These are phyloP conservation scores for Neolamprologus multifasciatus DNA, from an alignment of 2,797 vertebrate genomes.

Conservation along the genomic window DNA sequence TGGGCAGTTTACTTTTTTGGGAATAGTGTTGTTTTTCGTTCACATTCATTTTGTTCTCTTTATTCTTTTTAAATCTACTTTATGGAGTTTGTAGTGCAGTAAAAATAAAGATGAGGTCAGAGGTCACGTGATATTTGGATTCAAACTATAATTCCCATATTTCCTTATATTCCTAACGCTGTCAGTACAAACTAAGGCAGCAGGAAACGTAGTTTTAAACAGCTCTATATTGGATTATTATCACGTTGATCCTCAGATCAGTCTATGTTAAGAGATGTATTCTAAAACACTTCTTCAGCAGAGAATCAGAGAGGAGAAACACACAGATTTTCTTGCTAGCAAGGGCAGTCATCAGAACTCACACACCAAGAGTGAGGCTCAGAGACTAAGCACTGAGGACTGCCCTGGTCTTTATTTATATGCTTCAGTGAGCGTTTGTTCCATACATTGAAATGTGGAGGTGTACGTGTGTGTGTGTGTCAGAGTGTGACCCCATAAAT, in stretches of 20 bases:
- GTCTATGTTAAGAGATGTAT: background rate
- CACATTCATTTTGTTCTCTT: background rate
- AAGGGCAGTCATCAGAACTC: fast-evolving
- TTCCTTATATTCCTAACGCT: background rate
- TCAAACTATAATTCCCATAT: background rate
- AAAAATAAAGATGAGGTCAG: background rate
- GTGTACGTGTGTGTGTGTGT: too few relatives aligned
- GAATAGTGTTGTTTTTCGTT: background rate
- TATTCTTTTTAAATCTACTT: background rate
- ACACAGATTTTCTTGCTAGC: too few relatives aligned
- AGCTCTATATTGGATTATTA: background rate
- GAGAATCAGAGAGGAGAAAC: too few relatives aligned
- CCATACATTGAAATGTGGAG: too few relatives aligned
- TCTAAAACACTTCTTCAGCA: too few relatives aligned
- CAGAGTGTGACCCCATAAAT: too few relatives aligned
- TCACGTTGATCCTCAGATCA: background rate
- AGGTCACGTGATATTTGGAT: background rate
- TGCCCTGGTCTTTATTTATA: too few relatives aligned
- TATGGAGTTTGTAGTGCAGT: background rate
- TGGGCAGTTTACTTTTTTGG: background rate
- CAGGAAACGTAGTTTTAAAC: fast-evolving
- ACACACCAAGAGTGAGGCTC: too few relatives aligned
- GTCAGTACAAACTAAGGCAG: background rate
- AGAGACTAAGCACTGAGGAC: fast-evolving
- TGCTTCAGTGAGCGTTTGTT: too few relatives aligned